These are phyloP conservation scores for Frankliniella fusca DNA, from an alignment of 2,888 invertebrate species.

Conservation along the genomic window DNA sequence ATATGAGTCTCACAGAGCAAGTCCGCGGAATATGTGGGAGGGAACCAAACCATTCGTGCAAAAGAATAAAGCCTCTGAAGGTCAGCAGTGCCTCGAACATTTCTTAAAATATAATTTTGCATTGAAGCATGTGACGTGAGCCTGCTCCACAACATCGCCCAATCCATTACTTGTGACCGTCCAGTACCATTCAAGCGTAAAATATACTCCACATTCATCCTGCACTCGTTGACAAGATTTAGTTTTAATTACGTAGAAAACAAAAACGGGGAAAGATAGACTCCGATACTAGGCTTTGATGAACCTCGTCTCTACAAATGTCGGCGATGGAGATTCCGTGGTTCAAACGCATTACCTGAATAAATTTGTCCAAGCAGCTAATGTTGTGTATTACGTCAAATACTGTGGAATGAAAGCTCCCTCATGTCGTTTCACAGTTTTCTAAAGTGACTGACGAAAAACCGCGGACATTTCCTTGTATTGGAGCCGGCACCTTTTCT, in stretches of 20 bases:
- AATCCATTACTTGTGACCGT: neutral
- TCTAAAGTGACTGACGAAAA: neutral
- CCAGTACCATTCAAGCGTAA: neutral
- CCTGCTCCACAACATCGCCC: neutral
- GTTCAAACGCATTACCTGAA: too few relatives aligned
- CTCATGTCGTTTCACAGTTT: too few relatives aligned
- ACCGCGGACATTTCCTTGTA: neutral
- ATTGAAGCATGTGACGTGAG: neutral
- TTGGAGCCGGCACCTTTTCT: slow-evolving; percentile 18
- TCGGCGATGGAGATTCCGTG: too few relatives aligned
- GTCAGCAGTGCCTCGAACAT: neutral
- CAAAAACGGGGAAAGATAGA: slow-evolving; percentile 1
- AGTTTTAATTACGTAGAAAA: neutral
- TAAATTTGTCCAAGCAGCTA: too few relatives aligned
- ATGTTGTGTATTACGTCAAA: too few relatives aligned
- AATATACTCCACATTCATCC: too few relatives aligned
- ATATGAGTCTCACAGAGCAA: neutral
- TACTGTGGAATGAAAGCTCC: too few relatives aligned
- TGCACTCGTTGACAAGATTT: too few relatives aligned
- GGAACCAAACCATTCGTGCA: neutral
- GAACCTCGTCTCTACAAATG: neutral
- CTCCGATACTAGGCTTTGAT: neutral
- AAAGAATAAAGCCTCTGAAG: neutral
- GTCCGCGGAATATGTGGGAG: too few relatives aligned
- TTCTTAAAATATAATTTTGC: neutral